phyloP scores from a whole-genome alignment of 2,797 vertebrate genomes.

The Cynopterus sphinx region DNA sequence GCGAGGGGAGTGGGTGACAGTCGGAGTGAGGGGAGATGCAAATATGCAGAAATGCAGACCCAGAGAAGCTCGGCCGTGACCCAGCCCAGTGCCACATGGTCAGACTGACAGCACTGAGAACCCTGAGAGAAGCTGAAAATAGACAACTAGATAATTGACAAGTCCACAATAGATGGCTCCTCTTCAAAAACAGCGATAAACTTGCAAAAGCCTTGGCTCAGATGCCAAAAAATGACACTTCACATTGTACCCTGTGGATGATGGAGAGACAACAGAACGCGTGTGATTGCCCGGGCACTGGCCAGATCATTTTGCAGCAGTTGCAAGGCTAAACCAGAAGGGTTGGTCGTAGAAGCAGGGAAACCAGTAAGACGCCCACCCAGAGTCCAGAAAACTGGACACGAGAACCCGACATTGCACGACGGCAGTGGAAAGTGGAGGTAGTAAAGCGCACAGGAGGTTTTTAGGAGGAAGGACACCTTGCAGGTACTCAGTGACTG shows the following conservation, averaged over 20 bases:
- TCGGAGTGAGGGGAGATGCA: neutral
- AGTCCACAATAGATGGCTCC: no score
- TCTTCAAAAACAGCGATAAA: neutral
- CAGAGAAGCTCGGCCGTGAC: no score
- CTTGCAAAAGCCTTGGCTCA: neutral
- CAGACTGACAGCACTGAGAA: neutral
- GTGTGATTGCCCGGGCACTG: accelerated
- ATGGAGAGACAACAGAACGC: accelerated
- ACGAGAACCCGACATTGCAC: no score
- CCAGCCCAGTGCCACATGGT: no score
- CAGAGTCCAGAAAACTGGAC: neutral
- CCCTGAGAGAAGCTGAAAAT: neutral
- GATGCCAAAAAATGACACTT: neutral
- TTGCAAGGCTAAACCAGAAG: neutral
- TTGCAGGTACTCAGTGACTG: neutral
- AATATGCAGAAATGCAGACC: accelerated
- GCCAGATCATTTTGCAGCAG: neutral
- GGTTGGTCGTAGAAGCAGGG: neutral
- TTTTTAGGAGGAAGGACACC: neutral
- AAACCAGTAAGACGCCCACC: accelerated
- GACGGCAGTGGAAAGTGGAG: neutral
- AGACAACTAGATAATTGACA: neutral
- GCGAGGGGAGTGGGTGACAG: accelerated
- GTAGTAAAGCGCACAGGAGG: neutral
- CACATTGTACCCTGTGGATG: neutral